These are phyloP conservation scores for Mechanitis messenoides DNA, from an alignment of 2,888 invertebrate genomes.

Conservation along the genomic window DNA sequence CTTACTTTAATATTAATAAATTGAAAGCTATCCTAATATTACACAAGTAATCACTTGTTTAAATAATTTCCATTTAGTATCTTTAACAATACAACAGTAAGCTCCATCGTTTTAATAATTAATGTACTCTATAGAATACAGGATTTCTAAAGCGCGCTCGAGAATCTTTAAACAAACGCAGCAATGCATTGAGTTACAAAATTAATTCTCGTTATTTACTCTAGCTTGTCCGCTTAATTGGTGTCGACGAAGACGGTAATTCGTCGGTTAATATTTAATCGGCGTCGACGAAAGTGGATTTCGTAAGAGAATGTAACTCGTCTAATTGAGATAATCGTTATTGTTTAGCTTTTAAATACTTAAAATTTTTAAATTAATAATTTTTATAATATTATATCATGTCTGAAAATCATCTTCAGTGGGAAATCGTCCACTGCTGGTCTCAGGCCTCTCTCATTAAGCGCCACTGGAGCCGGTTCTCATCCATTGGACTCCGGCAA, in stretches of 20 bases:
- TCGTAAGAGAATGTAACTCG: slow-evolving; percentile 20
- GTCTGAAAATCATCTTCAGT: too few species aligned
- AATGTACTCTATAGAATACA: slow-evolving; percentile 9
- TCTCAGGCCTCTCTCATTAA: too few species aligned
- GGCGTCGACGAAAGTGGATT: slow-evolving; percentile 26
- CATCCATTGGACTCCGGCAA: too few species aligned
- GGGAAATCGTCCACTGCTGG: too few species aligned
- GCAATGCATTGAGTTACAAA: slow-evolving; percentile 54
- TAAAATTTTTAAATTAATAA: too few species aligned
- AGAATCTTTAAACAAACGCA: slow-evolving; percentile 63
- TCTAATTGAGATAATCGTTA: background rate
- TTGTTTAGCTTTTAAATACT: background rate
- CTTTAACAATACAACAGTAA: slow-evolving; percentile 15
- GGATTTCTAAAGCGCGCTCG: slow-evolving; percentile 8
- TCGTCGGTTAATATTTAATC: slow-evolving; percentile 74
- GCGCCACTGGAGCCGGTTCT: too few species aligned
- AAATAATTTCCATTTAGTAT: slow-evolving; percentile 29
- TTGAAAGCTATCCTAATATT: background rate
- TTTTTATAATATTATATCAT: too few species aligned
- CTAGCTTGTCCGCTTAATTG: slow-evolving; percentile 74
- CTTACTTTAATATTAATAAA: background rate
- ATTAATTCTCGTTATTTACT: slow-evolving; percentile 74
- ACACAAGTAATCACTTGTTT: slow-evolving; percentile 2
- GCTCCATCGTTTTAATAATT: slow-evolving; percentile 13
- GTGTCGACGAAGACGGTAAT: slow-evolving; percentile 72